These are phyloP conservation scores for Labia minor DNA, from an alignment of 2,888 invertebrate species.

Conservation along the genomic window DNA sequence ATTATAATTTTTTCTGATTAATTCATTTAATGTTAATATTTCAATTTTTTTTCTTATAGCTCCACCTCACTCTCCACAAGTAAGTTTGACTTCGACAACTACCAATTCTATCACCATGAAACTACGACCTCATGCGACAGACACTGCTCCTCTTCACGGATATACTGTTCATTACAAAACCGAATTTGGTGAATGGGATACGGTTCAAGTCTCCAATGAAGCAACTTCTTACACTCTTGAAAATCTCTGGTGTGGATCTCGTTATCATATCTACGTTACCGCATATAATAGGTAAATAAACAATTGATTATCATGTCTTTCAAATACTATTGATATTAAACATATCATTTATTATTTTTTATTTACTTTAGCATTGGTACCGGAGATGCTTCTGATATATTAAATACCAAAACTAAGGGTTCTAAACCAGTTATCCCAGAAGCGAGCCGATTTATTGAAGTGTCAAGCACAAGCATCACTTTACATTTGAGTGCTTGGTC, in stretches of 20 bases:
- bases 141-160: constrained; percentile 80
- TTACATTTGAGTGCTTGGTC: constrained; percentile 88
- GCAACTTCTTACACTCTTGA: constrained; percentile 76
- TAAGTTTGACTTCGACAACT: constrained; percentile 61
- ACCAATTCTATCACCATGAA: constrained; percentile 64
- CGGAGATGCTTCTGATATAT: constrained; percentile 78
- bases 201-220: constrained; percentile 64
- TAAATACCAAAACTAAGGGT: constrained; percentile 83
- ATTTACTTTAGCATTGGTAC: constrained; percentile 63
- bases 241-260: constrained; percentile 80
- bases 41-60: constrained; percentile 38
- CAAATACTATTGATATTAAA: background rate
- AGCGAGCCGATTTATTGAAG: constrained; percentile 81
- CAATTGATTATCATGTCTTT: too few species aligned
- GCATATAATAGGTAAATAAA: constrained; percentile 72
- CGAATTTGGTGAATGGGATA: constrained; percentile 91
- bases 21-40: too few species aligned
- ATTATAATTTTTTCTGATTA: too few species aligned
- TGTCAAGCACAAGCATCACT: constrained; percentile 85
- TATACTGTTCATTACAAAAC: constrained; percentile 88
- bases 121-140: constrained; percentile 59
- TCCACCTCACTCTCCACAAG: constrained; percentile 65
- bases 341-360: background rate
- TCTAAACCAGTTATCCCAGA: constrained; percentile 87
- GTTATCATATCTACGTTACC: constrained; percentile 85